Base-by-base conservation (phyloP, 2,113 vertebrate genomes). In the Macquaria ambigua region DNA sequence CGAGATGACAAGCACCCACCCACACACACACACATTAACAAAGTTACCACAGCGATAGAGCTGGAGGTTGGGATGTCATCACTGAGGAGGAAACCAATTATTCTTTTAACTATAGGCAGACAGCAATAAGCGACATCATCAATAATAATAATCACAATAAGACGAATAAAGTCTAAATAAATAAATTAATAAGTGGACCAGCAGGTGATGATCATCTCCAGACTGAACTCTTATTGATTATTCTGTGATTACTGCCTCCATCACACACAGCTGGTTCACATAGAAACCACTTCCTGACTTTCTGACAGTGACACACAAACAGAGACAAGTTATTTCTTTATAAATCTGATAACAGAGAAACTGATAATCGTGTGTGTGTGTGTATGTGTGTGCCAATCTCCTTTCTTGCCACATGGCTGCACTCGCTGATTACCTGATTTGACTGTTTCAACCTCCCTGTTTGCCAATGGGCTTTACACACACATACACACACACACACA, bases 391-490 rank as follows among this genome's bases (percentile, higher is more conserved):
- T 59, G 48, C 39, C 90, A 92, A 92, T 92, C 89, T 89, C 74
- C 82, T 90, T 79, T 85, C 83, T 92, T 90, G 74, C 90, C 92
- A 90, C 91, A 91, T 92, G 92, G 82, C 88, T 91, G 92, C 91
- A 85, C 93, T 78, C 64, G 0, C 78, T 89, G 87, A 92, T 93
- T 94, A 90, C 82, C 89, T 92, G 91, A 93, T 93, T 91, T 92
- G 90, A 92, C 91, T 90, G 87, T 92, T 93, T 92, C 90, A 90
- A 88, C 90, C 75, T 86, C 89, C 37, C 59, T 93, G 91, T 93
- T 93, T 93, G 83, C 93, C 73, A 82, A 91, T 89, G 37, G 80
- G 84, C 87, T 92, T 86, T 83, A 86, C n/a, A 76, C 79, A 81
- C 82, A 85, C 87, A 69, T 83, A 83, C 77, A 63, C 80, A 81